Evolutionary conservation across 2,113 vertebrate species (phyloP).

Genomic region (Dipodomys ordii): DNA sequence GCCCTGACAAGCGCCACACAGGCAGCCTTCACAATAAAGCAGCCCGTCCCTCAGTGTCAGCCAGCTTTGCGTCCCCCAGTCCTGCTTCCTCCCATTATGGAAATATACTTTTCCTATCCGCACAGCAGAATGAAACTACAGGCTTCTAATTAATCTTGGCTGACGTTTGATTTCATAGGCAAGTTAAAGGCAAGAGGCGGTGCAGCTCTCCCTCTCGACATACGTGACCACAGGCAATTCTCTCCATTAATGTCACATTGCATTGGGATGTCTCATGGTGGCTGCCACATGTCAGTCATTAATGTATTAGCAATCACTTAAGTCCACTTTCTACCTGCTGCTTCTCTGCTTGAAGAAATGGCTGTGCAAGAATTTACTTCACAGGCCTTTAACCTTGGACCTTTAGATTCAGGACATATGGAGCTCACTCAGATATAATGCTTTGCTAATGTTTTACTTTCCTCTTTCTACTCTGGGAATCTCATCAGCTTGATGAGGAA

Average conservation of each 20-base stretch:
- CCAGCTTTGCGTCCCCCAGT: conserved; percentile 86
- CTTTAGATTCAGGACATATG: conserved; percentile 34
- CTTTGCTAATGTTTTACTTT: neutral
- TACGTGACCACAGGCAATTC: conserved; percentile 93
- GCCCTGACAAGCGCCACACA: conserved; percentile 88
- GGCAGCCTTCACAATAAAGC: conserved; percentile 86
- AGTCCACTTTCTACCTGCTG: conserved; percentile 87
- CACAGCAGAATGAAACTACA: conserved; percentile 87
- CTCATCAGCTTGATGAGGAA: neutral
- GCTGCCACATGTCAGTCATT: conserved; percentile 93
- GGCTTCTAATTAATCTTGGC: conserved; percentile 94
- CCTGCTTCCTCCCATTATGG: conserved; percentile 89
- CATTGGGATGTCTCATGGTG: conserved; percentile 88
- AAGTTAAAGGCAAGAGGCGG: conserved; percentile 88
- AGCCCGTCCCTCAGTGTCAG: conserved; percentile 87
- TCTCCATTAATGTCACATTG: conserved; percentile 96
- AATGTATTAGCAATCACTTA: conserved; percentile 90
- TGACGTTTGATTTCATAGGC: conserved; percentile 92
- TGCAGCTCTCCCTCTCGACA: conserved; percentile 58
- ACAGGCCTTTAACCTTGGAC: conserved; percentile 84
- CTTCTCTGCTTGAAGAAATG: conserved; percentile 84
- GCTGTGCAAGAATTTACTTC: conserved; percentile 73
- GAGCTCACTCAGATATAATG: conserved; percentile 1
- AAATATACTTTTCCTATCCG: conserved; percentile 89
- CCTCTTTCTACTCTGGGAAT: neutral